A percentile compares a stretch with the other conserved stretches of the same genome.
Conservation (phyloP, 2,888 invertebrate genomes). For the Coremacera marginata region DNA sequence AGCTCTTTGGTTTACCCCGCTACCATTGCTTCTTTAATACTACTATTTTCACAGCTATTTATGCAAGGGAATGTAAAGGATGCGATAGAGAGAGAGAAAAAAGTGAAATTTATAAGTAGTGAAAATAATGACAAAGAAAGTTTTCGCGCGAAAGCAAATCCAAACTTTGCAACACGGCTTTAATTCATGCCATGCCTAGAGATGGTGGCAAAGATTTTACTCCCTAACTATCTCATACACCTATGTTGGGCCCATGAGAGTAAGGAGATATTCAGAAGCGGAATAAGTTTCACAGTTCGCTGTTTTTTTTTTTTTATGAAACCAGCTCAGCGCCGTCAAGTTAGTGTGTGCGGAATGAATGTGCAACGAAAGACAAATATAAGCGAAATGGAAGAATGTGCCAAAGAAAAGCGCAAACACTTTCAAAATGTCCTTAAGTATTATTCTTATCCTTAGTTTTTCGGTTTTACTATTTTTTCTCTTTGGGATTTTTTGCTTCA, state of each 20-base stretch:
- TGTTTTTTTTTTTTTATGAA: background rate
- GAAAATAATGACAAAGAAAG: slow-evolving; percentile 35
- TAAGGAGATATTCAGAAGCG: background rate
- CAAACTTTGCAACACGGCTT: slow-evolving; percentile 26
- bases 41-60: background rate
- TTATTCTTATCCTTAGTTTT: slow-evolving; percentile 3
- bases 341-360: background rate
- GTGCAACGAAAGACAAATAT: slow-evolving; percentile 10
- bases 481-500: background rate
- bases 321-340: background rate
- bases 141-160: slow-evolving; percentile 24
- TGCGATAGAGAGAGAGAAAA: background rate
- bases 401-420: slow-evolving; percentile 12
- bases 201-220: background rate
- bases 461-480: background rate
- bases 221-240: background rate
- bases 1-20: background rate
- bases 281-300: background rate
- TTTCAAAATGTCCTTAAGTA: slow-evolving; percentile 10
- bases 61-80: background rate
- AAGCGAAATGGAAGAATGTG: background rate
- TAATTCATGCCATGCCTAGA: slow-evolving; percentile 10
- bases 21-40: background rate
- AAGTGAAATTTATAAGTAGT: slow-evolving; percentile 32
- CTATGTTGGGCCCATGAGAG: background rate